phyloP scores from a whole-genome alignment of 1,140 invertebrate genomes.

The Caenorhabditis remanei region DNA sequence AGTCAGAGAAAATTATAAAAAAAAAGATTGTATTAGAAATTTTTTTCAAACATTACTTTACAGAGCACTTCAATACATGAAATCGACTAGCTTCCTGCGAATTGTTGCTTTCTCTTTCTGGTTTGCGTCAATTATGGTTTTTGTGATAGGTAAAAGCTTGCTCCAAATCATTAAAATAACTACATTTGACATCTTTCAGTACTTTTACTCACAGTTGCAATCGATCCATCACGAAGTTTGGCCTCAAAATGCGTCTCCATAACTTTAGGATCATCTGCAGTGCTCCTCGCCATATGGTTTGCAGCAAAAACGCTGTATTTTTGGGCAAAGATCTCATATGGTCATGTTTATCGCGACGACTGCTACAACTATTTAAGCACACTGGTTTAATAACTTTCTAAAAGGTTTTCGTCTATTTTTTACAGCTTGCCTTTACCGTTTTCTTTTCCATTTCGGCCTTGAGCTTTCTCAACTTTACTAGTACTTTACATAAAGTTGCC shows the following conservation, averaged over 20 bases:
- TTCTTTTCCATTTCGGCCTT: background rate
- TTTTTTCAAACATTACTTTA: background rate
- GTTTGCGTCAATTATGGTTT: constrained; percentile 38
- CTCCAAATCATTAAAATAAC: background rate
- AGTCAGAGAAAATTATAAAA: background rate
- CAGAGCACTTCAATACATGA: constrained; percentile 50
- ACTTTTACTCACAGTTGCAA: constrained; percentile 6
- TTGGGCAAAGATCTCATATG: constrained; percentile 20
- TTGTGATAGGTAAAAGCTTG: background rate
- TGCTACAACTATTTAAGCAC: constrained; percentile 40
- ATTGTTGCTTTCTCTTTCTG: constrained; percentile 47
- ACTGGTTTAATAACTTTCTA: background rate
- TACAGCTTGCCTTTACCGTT: background rate
- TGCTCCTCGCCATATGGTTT: background rate
- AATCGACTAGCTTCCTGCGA: constrained; percentile 41
- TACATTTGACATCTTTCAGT: constrained; percentile 11
- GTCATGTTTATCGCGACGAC: constrained; percentile 28
- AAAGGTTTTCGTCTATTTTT: background rate
- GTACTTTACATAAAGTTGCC: background rate
- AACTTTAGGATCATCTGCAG: constrained; percentile 32
- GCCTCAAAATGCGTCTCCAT: constrained; percentile 41
- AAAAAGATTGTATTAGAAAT: background rate
- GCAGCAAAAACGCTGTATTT: constrained; percentile 12
- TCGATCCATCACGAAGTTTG: constrained; percentile 10
- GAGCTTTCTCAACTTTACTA: background rate